Percentiles rank a stretch among this genome's conserved stretches.
Conservation (phyloP, 2,888 invertebrate genomes). For the Hipparchia semele region DNA sequence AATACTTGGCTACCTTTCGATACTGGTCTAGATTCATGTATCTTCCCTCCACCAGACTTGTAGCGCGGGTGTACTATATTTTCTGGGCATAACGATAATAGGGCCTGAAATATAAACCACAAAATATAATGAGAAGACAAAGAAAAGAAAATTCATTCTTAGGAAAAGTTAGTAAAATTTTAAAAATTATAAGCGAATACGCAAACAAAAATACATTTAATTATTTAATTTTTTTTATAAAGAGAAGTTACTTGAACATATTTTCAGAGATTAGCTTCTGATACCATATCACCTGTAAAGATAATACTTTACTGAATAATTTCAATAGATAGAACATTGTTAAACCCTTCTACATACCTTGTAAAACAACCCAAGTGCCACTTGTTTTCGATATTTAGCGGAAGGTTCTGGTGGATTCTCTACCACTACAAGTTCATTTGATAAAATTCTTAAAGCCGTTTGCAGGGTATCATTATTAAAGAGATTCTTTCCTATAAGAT, state of each 20-base stretch:
- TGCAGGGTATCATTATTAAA: conserved; percentile 76
- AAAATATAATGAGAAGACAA: not conserved
- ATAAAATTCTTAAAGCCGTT: conserved; percentile 79
- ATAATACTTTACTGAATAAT: too few species aligned
- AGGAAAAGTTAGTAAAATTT: too few species aligned
- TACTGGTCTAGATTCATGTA: conserved; percentile 74
- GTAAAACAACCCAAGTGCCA: conserved; percentile 86
- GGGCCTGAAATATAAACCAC: conserved; percentile 58
- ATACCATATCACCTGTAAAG: too few species aligned
- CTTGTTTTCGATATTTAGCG: conserved; percentile 82
- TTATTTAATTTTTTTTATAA: too few species aligned
- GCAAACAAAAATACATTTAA: too few species aligned
- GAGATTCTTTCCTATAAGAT: conserved; percentile 57
- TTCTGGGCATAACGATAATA: conserved; percentile 75
- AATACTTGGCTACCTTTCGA: conserved; percentile 85
- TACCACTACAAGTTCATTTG: conserved; percentile 83
- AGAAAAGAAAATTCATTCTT: not conserved
- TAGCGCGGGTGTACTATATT: conserved; percentile 62
- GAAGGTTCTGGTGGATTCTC: conserved; percentile 81
- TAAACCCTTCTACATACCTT: conserved; percentile 75
- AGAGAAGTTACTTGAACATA: too few species aligned
- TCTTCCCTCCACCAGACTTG: conserved; percentile 64
- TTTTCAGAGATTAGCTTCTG: not conserved
- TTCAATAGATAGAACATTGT: not conserved
- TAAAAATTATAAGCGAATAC: too few species aligned